Base-by-base conservation (phyloP, 2,888 invertebrate genomes). In the Epinotia brunnichana region DNA sequence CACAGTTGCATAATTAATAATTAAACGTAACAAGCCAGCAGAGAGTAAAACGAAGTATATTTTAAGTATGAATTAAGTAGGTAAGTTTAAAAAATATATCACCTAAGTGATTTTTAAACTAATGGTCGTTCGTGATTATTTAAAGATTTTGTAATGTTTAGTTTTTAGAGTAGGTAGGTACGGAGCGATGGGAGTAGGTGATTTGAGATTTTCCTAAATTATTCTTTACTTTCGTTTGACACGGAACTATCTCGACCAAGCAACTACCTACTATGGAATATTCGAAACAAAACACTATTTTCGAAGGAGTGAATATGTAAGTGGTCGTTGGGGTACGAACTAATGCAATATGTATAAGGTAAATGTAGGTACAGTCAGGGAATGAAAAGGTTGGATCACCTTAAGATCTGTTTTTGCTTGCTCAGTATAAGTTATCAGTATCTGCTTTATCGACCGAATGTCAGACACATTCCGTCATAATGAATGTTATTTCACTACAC, bases 161-260 rank as follows among this genome's bases (percentile, higher is more conserved):
- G 21, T 41, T 41, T 21, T 17, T 39, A 39, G 39, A 21, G 19
- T 17, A 35, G 21, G 15, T 21, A 66, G 41, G 53, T 56, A 51
- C 60, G 60, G 54, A 69, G 61, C 61, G 61, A 69, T 69, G 69
- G 24, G 69, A 69, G 69, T 60, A 61, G 4, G 53, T 13, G 24
- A 0, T 21, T 39, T 35, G 10, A 9, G 59, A 35, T 39, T 59
- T 59, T 59, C 17, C n/a, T 10, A 10, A n/a, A 2, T n/a, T 15
- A 29, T 24, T n/a, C 9, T n/a, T 15, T n/a, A 15, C 11, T 21
- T 11, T 54, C 54, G 54, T 21, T 11, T 13, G 53, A 53, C 11
- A 53, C 24, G 11, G 21, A 21, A 21, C 24, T 5, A 29, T 29
- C 29, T 35, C 35, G 35, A 1, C 9, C 9, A 35, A 24, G 11